Percentiles rank a stretch among this genome's conserved stretches.
Conservation (phyloP, 1,140 invertebrate species). For the Neodiprion virginianus region DNA sequence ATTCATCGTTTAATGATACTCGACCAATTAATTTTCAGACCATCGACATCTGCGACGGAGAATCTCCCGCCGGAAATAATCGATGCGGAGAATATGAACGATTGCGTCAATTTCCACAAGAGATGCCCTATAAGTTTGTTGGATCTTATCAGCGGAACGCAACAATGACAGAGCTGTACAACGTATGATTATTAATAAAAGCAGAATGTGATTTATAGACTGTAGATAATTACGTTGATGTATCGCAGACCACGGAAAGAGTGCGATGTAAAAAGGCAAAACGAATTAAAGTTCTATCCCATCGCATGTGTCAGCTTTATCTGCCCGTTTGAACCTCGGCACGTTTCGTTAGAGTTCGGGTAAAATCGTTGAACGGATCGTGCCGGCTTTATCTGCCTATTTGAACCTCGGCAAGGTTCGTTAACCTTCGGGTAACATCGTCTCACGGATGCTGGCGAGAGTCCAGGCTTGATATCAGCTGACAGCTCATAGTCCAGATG, state of each 20-base stretch:
- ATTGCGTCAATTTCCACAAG: constrained; percentile 49
- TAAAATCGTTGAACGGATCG: background rate
- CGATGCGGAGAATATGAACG: constrained; percentile 51
- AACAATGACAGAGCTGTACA: too few relatives aligned
- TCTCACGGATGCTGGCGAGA: background rate
- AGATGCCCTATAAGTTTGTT: constrained; percentile 56
- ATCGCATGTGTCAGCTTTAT: too few relatives aligned
- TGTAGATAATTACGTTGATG: too few relatives aligned
- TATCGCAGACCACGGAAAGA: too few relatives aligned
- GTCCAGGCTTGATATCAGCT: background rate
- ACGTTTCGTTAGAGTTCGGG: too few relatives aligned
- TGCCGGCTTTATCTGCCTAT: background rate
- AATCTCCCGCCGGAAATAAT: constrained; percentile 49
- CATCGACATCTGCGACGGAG: constrained; percentile 53
- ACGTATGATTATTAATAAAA: too few relatives aligned
- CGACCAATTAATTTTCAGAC: constrained; percentile 44
- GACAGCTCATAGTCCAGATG: constrained; percentile 6
- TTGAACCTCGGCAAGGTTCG: background rate
- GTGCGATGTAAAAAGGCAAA: too few relatives aligned
- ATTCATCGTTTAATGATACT: too few relatives aligned
- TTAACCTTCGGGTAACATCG: background rate
- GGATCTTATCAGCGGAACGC: constrained; percentile 40
- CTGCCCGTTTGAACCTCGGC: too few relatives aligned
- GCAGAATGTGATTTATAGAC: too few relatives aligned
- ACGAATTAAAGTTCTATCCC: too few relatives aligned